These are phyloP conservation scores for Takifugu flavidus DNA, from an alignment of 2,113 vertebrate genomes.

Conservation along the genomic window DNA sequence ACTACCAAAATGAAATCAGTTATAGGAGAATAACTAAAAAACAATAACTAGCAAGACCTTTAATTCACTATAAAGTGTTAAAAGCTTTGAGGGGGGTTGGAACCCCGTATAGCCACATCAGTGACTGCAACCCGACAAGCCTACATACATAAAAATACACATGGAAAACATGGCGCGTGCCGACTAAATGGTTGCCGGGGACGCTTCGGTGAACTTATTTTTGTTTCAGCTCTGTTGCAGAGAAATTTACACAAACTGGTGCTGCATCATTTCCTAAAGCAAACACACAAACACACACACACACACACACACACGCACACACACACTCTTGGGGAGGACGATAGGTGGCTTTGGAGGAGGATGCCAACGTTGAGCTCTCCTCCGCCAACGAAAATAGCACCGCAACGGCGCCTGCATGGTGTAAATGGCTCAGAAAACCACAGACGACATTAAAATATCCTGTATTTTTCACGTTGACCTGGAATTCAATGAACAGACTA, in stretches of 20 bases:
- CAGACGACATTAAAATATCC: neutral
- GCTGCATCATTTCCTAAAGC: slow-evolving; percentile 50
- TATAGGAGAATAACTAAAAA: no score
- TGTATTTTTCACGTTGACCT: neutral
- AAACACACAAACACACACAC: slow-evolving; percentile 24
- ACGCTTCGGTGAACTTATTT: slow-evolving; percentile 35
- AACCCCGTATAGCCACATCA: no score
- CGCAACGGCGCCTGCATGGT: slow-evolving; percentile 24
- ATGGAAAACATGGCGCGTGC: slow-evolving; percentile 6
- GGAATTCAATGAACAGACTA: neutral
- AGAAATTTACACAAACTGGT: slow-evolving; percentile 52
- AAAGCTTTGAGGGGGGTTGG: no score
- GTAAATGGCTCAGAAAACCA: slow-evolving; percentile 28
- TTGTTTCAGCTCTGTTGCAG: slow-evolving; percentile 36
- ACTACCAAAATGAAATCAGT: no score
- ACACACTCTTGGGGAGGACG: slow-evolving; percentile 6
- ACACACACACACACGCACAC: slow-evolving; percentile 10
- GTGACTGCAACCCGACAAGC: slow-evolving; percentile 8
- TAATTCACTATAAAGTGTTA: no score
- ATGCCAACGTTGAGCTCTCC: slow-evolving; percentile 44
- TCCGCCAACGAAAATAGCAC: slow-evolving; percentile 50
- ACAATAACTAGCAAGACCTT: no score
- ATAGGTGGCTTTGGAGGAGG: slow-evolving; percentile 28
- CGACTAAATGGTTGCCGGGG: slow-evolving; percentile 24
- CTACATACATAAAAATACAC: slow-evolving; percentile 8